Percentiles rank a stretch among this genome's conserved stretches.
These are phyloP conservation scores for Tokudaia tokunoshimensis DNA, from an alignment of 2,797 vertebrate species.

Conservation along the genomic window DNA sequence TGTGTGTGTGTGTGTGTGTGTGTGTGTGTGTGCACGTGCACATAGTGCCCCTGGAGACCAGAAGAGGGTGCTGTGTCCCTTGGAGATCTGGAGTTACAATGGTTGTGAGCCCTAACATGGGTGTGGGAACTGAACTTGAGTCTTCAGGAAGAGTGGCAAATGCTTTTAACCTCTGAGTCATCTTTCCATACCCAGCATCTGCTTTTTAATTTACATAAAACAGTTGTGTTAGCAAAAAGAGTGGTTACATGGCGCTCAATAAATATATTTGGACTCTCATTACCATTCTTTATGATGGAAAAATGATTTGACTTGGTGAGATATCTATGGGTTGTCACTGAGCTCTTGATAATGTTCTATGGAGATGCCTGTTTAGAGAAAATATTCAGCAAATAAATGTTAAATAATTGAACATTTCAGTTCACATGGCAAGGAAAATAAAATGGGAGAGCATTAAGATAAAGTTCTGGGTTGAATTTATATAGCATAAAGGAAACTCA, in stretches of 20 bases:
- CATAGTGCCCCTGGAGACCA: neutral
- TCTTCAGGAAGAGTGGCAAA: neutral
- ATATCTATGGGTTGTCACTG: neutral
- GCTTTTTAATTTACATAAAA: slow-evolving; percentile 52
- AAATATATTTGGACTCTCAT: neutral
- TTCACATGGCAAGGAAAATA: neutral
- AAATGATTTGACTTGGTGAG: slow-evolving; percentile 31
- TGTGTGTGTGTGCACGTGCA: neutral
- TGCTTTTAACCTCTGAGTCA: neutral
- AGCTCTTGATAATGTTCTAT: neutral
- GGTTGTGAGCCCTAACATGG: neutral
- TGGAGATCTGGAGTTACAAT: neutral
- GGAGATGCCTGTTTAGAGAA: neutral
- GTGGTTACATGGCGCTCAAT: neutral
- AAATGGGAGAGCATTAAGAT: slow-evolving; percentile 30
- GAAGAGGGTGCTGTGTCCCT: neutral
- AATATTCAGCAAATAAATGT: neutral
- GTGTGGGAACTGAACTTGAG: neutral
- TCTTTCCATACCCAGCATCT: neutral
- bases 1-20: neutral
- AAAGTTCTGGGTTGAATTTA: slow-evolving; percentile 50
- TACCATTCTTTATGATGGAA: slow-evolving; percentile 1
- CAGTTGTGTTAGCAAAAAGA: neutral
- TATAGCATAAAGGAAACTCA: slow-evolving; percentile 8
- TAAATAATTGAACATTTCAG: slow-evolving; percentile 9